phyloP scores from a whole-genome alignment of 2,888 invertebrate species.

The Apamea anceps region DNA sequence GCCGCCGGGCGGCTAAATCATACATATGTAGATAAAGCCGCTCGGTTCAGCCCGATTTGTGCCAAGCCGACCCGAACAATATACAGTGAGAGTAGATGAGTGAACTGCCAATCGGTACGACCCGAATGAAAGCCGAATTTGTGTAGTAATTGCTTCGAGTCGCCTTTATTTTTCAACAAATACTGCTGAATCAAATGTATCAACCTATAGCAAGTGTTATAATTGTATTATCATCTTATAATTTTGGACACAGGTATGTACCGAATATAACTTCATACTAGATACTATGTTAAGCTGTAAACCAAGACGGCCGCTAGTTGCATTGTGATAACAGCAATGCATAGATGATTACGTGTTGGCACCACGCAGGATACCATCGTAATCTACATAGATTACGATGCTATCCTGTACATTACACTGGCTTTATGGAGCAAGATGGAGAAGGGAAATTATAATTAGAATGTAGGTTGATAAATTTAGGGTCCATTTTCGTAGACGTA shows the following conservation, averaged over 20 bases:
- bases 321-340: constrained; percentile 56
- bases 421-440: constrained; percentile 2
- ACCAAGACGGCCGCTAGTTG: neutral
- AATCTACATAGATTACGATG: too few relatives aligned
- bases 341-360: constrained; percentile 54
- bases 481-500: neutral
- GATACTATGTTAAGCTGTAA: neutral
- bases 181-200: neutral
- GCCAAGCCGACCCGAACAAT: neutral
- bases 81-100: neutral
- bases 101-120: neutral
- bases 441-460: constrained; percentile 24
- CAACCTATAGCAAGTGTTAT: neutral
- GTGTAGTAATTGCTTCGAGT: neutral
- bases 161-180: neutral
- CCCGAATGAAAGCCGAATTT: too few relatives aligned
- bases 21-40: too few relatives aligned
- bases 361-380: neutral
- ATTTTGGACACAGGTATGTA: neutral
- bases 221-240: too few relatives aligned
- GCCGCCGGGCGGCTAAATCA: too few relatives aligned
- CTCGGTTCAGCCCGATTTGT: too few relatives aligned
- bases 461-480: neutral
- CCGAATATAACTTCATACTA: neutral
- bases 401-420: constrained; percentile 43